Base-by-base conservation (phyloP, 2,113 vertebrate genomes). In the Thunnus thynnus region DNA sequence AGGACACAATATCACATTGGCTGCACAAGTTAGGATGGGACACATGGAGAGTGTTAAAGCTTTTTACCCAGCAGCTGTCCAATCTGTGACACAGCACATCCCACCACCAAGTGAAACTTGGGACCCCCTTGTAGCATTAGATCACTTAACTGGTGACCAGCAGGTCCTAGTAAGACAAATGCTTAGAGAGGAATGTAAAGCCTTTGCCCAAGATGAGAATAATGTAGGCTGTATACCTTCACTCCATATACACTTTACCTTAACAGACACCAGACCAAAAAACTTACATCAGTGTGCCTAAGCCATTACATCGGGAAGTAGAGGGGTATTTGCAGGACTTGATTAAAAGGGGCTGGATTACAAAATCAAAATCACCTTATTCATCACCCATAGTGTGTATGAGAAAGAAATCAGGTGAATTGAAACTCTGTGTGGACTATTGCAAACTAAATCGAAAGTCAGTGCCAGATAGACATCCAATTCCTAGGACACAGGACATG, bases 341-440 rank as follows among this genome's bases (percentile, higher is more conserved):
- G 41, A 27, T 67, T 12, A 67, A 67, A 16, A 46, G 44, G 20
- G 46, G 63, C 13, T 67, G 47, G 64, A 27, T 67, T 50, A 50
- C 13, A 4, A 22, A 67, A 16, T 71, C 68, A 12, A 56, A 36
- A 30, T 57, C 68, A 47, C 36, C 32, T 6, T 71, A 71, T 22
- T 71, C 68, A 9, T 71, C 36, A 20, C 54, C 54, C 1, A 71
- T 57, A 13, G 68, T 71, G 7, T 71, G 54, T 25, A 12, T 47
- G 17, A 71, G 68, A 44, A 57, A 72, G 55, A 72, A 72, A 46
- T 72, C 69, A 36, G 41, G 41, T 25, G 41, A 72, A 32, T 20
- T 71, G 16, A 57, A 20, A 13, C 69, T 30, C 3, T 72, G 54
- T 72, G 54, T 72, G 51, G 63, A 66, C 5, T 67, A 50, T 6